Evolutionary conservation across 2,113 vertebrate species (phyloP).

Genomic region (Arenaria interpres): DNA sequence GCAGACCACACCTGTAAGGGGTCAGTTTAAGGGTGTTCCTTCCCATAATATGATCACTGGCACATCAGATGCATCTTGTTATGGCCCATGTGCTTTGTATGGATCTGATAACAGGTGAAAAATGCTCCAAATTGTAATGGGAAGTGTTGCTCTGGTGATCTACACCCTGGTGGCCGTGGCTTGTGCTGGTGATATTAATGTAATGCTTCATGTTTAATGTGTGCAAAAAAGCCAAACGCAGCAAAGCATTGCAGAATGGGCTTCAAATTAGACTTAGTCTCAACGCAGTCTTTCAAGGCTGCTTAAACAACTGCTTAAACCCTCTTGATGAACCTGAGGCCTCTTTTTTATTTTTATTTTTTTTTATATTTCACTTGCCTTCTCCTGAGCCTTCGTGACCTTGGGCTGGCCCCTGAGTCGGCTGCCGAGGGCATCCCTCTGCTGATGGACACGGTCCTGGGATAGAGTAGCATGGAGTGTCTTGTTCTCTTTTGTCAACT

Average conservation of each 20-base stretch:
- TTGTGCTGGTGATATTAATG: fast-evolving
- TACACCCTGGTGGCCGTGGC: fast-evolving
- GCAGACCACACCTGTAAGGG: neutral
- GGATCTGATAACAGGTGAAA: neutral
- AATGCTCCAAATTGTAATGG: neutral
- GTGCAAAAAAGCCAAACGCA: neutral
- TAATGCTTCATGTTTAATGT: neutral
- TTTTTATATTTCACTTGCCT: neutral
- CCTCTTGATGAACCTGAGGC: neutral
- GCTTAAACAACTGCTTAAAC: neutral
- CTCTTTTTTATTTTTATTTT: neutral
- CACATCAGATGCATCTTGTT: neutral
- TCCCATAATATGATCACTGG: neutral
- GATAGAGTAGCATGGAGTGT: conserved; percentile 39
- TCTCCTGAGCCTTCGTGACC: conserved; percentile 57
- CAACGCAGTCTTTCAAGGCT: neutral
- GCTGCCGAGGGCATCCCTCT: conserved; percentile 38
- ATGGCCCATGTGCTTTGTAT: fast-evolving
- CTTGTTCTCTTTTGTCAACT: conserved; percentile 67
- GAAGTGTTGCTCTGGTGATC: neutral
- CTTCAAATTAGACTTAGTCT: neutral
- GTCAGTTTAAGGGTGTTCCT: neutral
- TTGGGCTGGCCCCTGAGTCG: conserved; percentile 15
- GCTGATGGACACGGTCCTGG: conserved; percentile 53
- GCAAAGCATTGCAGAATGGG: neutral